phyloP scores from a whole-genome alignment of 2,888 invertebrate genomes.

The Panzeria rudis region DNA sequence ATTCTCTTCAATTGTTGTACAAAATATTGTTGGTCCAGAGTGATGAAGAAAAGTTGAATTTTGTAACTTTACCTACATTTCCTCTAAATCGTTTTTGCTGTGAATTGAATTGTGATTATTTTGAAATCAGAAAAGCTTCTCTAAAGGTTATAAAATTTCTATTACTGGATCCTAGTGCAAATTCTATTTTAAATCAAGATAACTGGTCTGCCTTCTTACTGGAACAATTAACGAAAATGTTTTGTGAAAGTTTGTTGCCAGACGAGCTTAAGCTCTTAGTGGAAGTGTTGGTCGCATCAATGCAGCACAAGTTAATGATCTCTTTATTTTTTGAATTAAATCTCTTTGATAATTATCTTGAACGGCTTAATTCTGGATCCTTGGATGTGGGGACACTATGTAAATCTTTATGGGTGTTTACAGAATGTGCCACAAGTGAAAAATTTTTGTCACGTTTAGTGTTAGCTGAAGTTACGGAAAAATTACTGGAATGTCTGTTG shows the following conservation, averaged over 20 bases:
- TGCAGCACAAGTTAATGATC: constrained; percentile 78
- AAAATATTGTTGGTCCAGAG: constrained; percentile 76
- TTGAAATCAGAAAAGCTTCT: constrained; percentile 77
- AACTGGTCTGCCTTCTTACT: constrained; percentile 74
- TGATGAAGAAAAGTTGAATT: constrained; percentile 71
- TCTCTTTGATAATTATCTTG: constrained; percentile 77
- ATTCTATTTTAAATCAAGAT: constrained; percentile 73
- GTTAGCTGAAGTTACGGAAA: constrained; percentile 73
- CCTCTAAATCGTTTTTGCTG: constrained; percentile 78
- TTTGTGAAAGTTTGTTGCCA: constrained; percentile 73
- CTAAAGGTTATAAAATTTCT: constrained; percentile 76
- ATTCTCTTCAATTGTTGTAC: constrained; percentile 77
- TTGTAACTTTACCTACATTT: constrained; percentile 75
- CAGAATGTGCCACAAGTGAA: constrained; percentile 77
- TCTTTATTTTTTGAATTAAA: constrained; percentile 79
- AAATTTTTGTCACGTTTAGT: constrained; percentile 76
- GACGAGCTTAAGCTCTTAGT: constrained; percentile 75
- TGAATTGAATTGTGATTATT: constrained; percentile 77
- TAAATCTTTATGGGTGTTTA: constrained; percentile 76
- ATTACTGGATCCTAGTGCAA: constrained; percentile 75
- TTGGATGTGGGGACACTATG: constrained; percentile 72
- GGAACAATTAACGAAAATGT: constrained; percentile 77
- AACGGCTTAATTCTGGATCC: constrained; percentile 70
- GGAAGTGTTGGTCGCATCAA: constrained; percentile 77
- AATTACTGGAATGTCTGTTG: constrained; percentile 76